Percentiles rank a stretch among this genome's conserved stretches.
These are phyloP conservation scores for Globodera rostochiensis DNA, from an alignment of 1,140 invertebrate species.

Conservation along the genomic window DNA sequence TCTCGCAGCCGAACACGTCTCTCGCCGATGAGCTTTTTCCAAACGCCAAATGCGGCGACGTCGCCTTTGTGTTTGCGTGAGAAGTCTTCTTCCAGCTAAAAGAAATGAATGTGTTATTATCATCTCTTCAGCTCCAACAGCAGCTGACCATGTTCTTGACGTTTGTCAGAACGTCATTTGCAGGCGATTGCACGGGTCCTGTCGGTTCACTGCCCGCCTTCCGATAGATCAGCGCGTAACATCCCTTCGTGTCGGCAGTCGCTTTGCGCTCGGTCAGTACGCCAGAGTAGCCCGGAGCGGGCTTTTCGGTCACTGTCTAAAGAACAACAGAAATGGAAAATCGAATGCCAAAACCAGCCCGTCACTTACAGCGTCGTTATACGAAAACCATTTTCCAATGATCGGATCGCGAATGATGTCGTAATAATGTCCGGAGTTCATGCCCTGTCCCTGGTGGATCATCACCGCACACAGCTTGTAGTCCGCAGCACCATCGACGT, in stretches of 20 bases:
- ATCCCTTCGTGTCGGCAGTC: conserved; percentile 55
- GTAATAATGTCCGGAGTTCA: conserved; percentile 60
- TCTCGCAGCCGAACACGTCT: conserved; percentile 18
- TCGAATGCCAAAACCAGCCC: not conserved
- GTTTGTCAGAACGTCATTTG: conserved; percentile 16
- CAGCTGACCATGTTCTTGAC: conserved; percentile 36
- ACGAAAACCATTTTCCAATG: conserved; percentile 55
- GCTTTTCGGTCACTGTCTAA: conserved; percentile 34
- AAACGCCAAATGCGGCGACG: conserved; percentile 28
- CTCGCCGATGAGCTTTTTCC: conserved; percentile 27
- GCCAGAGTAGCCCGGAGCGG: conserved; percentile 40
- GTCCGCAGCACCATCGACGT: no score
- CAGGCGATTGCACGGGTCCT: conserved; percentile 31
- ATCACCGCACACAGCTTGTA: conserved; percentile 56
- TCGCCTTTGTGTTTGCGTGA: conserved; percentile 36
- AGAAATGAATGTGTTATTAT: conserved; percentile 9
- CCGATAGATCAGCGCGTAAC: conserved; percentile 43
- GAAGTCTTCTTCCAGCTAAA: conserved; percentile 41
- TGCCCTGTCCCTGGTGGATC: conserved; percentile 59
- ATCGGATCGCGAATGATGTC: conserved; percentile 59
- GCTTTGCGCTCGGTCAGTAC: conserved; percentile 27
- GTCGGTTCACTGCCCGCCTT: not conserved
- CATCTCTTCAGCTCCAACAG: no score
- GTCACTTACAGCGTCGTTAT: conserved; percentile 56
- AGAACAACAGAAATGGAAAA: conserved; percentile 19